These are phyloP conservation scores for Proterorhinus semilunaris DNA, from an alignment of 2,113 vertebrate species.

Conservation along the genomic window DNA sequence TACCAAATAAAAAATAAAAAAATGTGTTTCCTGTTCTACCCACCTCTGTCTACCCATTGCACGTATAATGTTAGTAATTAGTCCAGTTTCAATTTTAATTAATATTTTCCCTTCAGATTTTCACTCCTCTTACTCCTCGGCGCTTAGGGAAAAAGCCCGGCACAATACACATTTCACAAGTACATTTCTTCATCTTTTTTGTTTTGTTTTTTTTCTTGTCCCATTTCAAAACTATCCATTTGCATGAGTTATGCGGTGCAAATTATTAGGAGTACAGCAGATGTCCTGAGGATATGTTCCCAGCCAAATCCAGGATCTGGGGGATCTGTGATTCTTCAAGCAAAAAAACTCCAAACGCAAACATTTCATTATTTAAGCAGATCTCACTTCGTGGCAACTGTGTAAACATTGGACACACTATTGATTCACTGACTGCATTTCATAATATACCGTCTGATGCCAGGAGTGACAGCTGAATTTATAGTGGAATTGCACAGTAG, in stretches of 20 bases:
- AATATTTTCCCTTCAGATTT: background rate
- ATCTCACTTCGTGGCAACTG: background rate
- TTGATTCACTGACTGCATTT: background rate
- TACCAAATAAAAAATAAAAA: no score
- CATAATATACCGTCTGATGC: background rate
- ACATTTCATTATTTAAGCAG: background rate
- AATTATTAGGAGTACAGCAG: conserved; percentile 34
- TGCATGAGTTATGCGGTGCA: conserved; percentile 28
- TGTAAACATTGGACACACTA: background rate
- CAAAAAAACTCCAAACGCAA: background rate
- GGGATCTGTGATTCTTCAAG: conserved; percentile 8
- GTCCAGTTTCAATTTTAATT: background rate
- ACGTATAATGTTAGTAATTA: background rate
- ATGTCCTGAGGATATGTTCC: conserved; percentile 25
- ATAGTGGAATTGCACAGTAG: background rate
- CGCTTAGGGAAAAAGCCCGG: background rate
- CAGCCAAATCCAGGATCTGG: conserved; percentile 20
- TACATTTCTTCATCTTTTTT: conserved; percentile 1
- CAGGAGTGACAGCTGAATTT: background rate
- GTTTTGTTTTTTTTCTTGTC: no score
- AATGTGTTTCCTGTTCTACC: background rate
- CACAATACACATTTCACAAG: conserved; percentile 14
- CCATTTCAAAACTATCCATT: conserved; percentile 26
- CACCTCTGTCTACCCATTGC: background rate
- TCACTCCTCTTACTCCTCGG: background rate